Evolutionary conservation across 2,888 invertebrate species (phyloP).

Genomic region (Iphiclides podalirius): DNA sequence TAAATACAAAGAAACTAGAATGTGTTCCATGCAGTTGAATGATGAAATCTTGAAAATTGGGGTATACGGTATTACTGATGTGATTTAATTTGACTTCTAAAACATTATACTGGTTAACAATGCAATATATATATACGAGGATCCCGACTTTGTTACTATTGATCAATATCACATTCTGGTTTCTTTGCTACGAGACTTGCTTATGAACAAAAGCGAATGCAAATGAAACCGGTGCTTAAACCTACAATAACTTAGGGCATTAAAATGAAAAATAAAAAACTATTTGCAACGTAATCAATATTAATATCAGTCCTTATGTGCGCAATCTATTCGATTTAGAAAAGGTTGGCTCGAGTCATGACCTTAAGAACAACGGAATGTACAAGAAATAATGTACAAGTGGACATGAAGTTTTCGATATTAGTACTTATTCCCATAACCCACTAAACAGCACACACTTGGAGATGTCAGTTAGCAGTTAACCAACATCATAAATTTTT

Average conservation of each 20-base stretch:
- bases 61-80: too few relatives aligned
- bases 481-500: too few relatives aligned
- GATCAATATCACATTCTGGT: background rate
- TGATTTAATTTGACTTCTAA: too few relatives aligned
- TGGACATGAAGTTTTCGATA: too few relatives aligned
- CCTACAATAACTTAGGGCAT: constrained; percentile 14
- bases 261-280: constrained; percentile 13
- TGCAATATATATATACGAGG: too few relatives aligned
- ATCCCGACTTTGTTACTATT: too few relatives aligned
- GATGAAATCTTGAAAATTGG: background rate
- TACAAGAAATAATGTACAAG: background rate
- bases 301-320: constrained; percentile 18
- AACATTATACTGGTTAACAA: too few relatives aligned
- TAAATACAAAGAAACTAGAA: constrained; percentile 3
- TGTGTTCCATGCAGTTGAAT: background rate
- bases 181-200: background rate
- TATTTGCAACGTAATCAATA: constrained; percentile 4
- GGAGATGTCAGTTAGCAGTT: too few relatives aligned
- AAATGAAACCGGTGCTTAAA: constrained; percentile 11
- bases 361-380: background rate
- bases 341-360: constrained; percentile 9
- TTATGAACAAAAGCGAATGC: constrained; percentile 1
- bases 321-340: constrained; percentile 1
- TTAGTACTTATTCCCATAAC: too few relatives aligned
- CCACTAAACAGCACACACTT: too few relatives aligned